These are phyloP conservation scores for Cistogaster globosa DNA, from an alignment of 2,888 invertebrate species.

Conservation along the genomic window DNA sequence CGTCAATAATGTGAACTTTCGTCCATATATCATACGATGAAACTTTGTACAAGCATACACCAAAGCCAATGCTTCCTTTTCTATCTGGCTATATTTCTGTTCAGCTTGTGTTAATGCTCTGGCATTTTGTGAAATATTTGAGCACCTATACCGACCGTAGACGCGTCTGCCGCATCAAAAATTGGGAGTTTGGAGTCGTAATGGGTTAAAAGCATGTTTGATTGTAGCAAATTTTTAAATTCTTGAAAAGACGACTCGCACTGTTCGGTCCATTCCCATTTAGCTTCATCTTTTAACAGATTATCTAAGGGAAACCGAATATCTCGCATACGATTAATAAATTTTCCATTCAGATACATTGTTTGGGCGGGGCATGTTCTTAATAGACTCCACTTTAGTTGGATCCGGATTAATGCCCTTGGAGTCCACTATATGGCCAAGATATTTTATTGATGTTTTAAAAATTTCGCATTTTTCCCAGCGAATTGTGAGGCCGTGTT, in stretches of 20 bases:
- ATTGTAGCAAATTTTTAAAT: slow-evolving; percentile 20
- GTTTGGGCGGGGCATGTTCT: slow-evolving; percentile 39
- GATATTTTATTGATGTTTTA: slow-evolving; percentile 37
- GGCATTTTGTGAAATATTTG: background rate
- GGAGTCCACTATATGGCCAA: slow-evolving; percentile 40
- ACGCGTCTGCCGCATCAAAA: slow-evolving; percentile 40
- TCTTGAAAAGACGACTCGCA: slow-evolving; percentile 25
- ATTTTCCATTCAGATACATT: slow-evolving; percentile 40
- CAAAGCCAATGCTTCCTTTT: slow-evolving; percentile 17
- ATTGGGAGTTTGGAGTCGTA: slow-evolving; percentile 28
- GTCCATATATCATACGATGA: slow-evolving; percentile 42
- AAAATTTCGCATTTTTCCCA: slow-evolving; percentile 50
- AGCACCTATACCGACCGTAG: slow-evolving; percentile 37
- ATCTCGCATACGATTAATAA: slow-evolving; percentile 24
- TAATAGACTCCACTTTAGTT: slow-evolving; percentile 29
- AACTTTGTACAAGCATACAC: slow-evolving; percentile 28
- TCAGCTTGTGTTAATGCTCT: slow-evolving; percentile 30
- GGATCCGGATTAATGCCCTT: slow-evolving; percentile 42
- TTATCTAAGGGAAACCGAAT: slow-evolving; percentile 28
- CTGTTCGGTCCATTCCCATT: slow-evolving; percentile 7
- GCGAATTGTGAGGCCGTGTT: slow-evolving; percentile 31
- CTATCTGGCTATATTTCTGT: slow-evolving; percentile 75
- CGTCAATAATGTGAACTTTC: slow-evolving; percentile 31
- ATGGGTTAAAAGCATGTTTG: slow-evolving; percentile 18
- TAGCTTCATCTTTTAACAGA: slow-evolving; percentile 30